phyloP scores from a whole-genome alignment of 2,888 invertebrate genomes.

The Troglohyphantes excavatus region DNA sequence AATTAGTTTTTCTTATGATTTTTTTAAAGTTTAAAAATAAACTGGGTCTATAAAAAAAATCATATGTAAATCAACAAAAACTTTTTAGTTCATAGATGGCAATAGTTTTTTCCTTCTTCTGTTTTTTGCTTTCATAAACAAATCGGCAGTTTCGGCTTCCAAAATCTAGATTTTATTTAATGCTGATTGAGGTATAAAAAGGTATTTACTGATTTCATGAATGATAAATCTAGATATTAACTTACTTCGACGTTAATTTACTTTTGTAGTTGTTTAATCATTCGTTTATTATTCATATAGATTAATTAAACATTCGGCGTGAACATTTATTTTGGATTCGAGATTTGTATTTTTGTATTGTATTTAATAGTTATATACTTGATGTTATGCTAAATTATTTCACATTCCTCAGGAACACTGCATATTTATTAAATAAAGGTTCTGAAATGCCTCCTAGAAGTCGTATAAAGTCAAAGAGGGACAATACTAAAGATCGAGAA shows the following conservation, averaged over 20 bases:
- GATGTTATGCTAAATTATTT: too few relatives aligned
- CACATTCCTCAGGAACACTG: too few relatives aligned
- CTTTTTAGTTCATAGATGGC: background rate
- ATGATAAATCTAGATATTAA: background rate
- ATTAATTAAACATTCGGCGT: too few relatives aligned
- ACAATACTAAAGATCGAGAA: constrained; percentile 23
- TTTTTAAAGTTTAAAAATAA: too few relatives aligned
- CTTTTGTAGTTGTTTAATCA: too few relatives aligned
- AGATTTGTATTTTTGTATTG: too few relatives aligned
- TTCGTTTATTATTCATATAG: too few relatives aligned
- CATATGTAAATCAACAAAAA: background rate
- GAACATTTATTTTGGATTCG: too few relatives aligned
- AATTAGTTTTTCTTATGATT: too few relatives aligned
- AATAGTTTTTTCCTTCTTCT: background rate
- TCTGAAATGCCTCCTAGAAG: constrained; percentile 43
- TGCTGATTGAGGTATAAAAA: background rate
- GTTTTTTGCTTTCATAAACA: background rate
- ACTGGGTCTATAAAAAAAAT: background rate
- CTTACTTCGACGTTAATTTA: background rate
- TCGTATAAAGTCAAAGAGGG: constrained; percentile 37
- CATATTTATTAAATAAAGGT: background rate
- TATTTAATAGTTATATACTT: too few relatives aligned
- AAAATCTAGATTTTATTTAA: background rate
- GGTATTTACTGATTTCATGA: background rate
- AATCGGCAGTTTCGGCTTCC: background rate